Base-by-base conservation (phyloP, 2,888 invertebrate genomes). In the Parnassius smintheus region DNA sequence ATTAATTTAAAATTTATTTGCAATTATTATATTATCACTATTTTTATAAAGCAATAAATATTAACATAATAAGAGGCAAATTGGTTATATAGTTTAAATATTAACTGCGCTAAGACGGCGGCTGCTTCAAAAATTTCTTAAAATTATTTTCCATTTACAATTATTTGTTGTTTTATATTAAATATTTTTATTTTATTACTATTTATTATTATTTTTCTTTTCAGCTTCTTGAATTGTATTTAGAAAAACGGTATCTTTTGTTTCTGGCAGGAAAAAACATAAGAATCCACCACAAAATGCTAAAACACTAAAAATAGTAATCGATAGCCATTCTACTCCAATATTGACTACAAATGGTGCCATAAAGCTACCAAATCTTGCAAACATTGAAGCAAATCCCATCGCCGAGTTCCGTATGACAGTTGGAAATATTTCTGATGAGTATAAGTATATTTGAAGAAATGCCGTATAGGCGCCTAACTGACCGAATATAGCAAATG, bases 351-450 rank as follows among this genome's bases (percentile, higher is more conserved):
- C 92, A 78, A 94, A 95, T 0, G 95, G 95, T 7, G 95, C 94
- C 25, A 93, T 76, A 76, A 95, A 94, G 12, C 95, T 95, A 44
- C 95, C 95, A 55, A 94, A 76, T 73, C 95, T 91, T 1, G 94
- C 95, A 73, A 94, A 94, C 83, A 94, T 93, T 1, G 95, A 95
- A 62, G 94, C 93, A 46, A 94, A 91, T n/a, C 95, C 96, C 72
- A 96, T 94, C 0, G 96, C 96, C 48, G 95, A 94, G 79, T 96
- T 96, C 68, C 96, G 91, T 3, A 96, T 93, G 4, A 95, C 94
- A 0, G 96, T 97, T 0, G 96, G 96, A 76, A 96, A 96, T 49
- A 96, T 83, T 85, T 97, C 96, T 0, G 96, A 95, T 9, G 95
- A 94, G 79, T 94, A 96, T 22, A 96, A 92, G 78, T 95, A 95